phyloP scores from a whole-genome alignment of 2,888 invertebrate genomes.

The Drosophila anomalipes region DNA sequence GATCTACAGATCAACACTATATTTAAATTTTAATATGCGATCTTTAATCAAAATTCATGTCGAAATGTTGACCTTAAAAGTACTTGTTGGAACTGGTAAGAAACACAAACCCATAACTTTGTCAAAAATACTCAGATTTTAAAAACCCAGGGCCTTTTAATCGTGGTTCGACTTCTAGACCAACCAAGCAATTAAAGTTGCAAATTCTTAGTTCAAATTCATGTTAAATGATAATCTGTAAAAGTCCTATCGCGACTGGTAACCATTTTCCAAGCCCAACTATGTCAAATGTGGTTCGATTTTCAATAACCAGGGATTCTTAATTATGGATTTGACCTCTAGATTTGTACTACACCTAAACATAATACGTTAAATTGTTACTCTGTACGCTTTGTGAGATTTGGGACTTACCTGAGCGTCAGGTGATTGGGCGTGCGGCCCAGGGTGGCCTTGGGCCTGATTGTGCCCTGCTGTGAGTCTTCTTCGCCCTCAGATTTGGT shows the following conservation, averaged over 20 bases:
- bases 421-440: conserved; percentile 97
- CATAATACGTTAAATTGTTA: neutral
- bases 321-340: neutral
- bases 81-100: neutral
- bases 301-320: neutral
- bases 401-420: conserved; percentile 89
- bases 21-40: neutral
- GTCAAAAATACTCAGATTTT: neutral
- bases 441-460: conserved; percentile 89
- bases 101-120: neutral
- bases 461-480: conserved; percentile 89
- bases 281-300: neutral
- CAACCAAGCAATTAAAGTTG: neutral
- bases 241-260: neutral
- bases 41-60: neutral
- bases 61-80: neutral
- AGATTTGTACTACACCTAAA: neutral
- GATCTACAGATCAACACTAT: neutral
- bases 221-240: neutral
- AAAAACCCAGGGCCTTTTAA: neutral
- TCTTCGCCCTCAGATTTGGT: conserved; percentile 95
- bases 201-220: neutral
- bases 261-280: neutral
- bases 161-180: too few relatives aligned
- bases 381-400: neutral